phyloP scores from a whole-genome alignment of 2,113 vertebrate species.

The Ibidorhyncha struthersii region DNA sequence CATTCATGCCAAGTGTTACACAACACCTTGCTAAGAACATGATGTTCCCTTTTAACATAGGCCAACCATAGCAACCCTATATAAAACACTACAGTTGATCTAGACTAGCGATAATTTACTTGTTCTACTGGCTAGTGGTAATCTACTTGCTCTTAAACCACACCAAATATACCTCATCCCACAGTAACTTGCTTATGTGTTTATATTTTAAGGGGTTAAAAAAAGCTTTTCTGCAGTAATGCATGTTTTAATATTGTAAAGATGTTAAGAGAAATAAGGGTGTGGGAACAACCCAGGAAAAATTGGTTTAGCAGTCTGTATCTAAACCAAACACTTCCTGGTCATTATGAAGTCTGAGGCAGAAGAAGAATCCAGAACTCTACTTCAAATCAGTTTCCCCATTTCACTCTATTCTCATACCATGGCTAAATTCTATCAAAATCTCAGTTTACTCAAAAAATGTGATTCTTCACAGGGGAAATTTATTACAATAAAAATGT shows the following conservation, averaged over 20 bases:
- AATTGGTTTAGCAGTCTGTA: not conserved
- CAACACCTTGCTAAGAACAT: conserved; percentile 27
- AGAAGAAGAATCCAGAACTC: not conserved
- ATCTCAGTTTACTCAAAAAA: not conserved
- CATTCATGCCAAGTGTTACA: conserved; percentile 30
- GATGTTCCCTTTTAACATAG: not conserved
- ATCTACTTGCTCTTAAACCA: not conserved
- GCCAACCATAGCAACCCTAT: conserved; percentile 27
- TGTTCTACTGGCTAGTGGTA: not conserved
- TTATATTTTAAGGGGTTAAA: not conserved
- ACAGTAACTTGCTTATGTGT: not conserved
- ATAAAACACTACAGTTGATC: conserved; percentile 18
- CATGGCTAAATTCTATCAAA: not conserved
- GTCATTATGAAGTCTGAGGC: not conserved
- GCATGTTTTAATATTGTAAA: not conserved
- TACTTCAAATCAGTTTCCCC: not conserved
- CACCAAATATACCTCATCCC: not conserved
- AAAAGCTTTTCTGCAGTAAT: not conserved
- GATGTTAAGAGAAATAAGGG: not conserved
- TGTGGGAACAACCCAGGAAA: not conserved
- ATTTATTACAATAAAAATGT: not conserved
- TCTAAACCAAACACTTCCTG: conserved; percentile 33
- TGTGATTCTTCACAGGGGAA: not conserved
- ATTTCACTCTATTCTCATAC: not conserved
- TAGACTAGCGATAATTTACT: conserved; percentile 38